These are phyloP conservation scores for Nasonia vitripennis DNA, from an alignment of 1,140 invertebrate genomes.

Conservation along the genomic window DNA sequence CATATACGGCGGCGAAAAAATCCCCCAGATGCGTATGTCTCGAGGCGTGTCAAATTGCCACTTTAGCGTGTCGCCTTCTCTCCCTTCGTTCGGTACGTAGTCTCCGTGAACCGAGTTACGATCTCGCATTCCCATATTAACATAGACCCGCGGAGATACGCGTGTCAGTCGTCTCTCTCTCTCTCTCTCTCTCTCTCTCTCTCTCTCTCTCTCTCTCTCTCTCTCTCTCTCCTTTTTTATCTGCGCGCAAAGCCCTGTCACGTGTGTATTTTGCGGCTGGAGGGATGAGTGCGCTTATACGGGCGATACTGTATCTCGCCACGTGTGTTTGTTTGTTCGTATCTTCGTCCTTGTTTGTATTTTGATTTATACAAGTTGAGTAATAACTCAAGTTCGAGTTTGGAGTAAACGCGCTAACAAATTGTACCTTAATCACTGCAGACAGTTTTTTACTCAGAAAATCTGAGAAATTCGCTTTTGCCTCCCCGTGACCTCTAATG, in stretches of 20 bases:
- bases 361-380: neutral
- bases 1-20: conserved; percentile 23
- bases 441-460: no score
- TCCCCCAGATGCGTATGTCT: conserved; percentile 57
- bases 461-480: no score
- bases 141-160: conserved; percentile 55
- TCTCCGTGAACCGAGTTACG: conserved; percentile 31
- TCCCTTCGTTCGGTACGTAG: neutral
- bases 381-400: no score
- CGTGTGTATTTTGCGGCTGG: conserved; percentile 10
- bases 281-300: neutral
- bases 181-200: no score
- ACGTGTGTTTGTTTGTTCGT: neutral
- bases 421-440: no score
- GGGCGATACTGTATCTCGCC: neutral
- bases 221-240: neutral
- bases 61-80: conserved; percentile 53
- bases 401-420: no score
- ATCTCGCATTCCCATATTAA: conserved; percentile 66
- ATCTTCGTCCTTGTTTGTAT: neutral
- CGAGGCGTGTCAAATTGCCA: conserved; percentile 67
- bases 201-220: neutral
- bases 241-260: conserved; percentile 51
- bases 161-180: conserved; percentile 24
- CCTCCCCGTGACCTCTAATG: no score